Evolutionary conservation across 2,113 vertebrate genomes (phyloP).

Genomic region (Arothron firmamentum): DNA sequence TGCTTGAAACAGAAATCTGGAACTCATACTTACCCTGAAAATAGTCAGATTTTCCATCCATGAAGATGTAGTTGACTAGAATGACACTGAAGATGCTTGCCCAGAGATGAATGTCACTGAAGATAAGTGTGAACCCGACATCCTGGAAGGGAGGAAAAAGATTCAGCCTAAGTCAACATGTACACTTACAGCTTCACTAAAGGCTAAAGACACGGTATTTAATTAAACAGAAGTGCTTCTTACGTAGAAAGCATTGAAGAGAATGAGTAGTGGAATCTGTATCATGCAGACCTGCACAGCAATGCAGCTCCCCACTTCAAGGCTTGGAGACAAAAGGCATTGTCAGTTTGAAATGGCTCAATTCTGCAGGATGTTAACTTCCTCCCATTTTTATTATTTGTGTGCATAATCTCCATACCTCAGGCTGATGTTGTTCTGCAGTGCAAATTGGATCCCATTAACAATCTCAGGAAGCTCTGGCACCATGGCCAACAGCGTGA

Average conservation of each 20-base stretch:
- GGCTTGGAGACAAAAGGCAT: conserved; percentile 58
- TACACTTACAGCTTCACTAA: background rate
- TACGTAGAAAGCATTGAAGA: conserved; percentile 88
- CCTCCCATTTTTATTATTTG: background rate
- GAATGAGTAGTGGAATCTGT: conserved; percentile 85
- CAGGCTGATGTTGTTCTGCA: conserved; percentile 88
- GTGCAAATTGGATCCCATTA: conserved; percentile 87
- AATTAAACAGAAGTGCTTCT: conserved; percentile 38
- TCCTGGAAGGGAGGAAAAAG: conserved; percentile 55
- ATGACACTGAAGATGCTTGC: conserved; percentile 87
- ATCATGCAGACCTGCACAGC: conserved; percentile 92
- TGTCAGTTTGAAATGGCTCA: no score
- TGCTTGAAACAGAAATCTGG: background rate
- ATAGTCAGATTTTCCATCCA: conserved; percentile 88
- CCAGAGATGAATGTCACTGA: conserved; percentile 80
- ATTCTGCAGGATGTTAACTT: no score
- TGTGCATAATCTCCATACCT: conserved; percentile 66
- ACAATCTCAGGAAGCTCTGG: conserved; percentile 87
- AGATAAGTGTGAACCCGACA: conserved; percentile 78
- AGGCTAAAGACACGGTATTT: no score
- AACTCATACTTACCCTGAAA: conserved; percentile 78
- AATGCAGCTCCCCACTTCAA: conserved; percentile 87
- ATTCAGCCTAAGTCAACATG: background rate
- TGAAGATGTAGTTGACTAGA: conserved; percentile 83
- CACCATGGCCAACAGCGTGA: conserved; percentile 85